phyloP scores from a whole-genome alignment of 2,888 invertebrate species.

The Protophormia terraenovae region DNA sequence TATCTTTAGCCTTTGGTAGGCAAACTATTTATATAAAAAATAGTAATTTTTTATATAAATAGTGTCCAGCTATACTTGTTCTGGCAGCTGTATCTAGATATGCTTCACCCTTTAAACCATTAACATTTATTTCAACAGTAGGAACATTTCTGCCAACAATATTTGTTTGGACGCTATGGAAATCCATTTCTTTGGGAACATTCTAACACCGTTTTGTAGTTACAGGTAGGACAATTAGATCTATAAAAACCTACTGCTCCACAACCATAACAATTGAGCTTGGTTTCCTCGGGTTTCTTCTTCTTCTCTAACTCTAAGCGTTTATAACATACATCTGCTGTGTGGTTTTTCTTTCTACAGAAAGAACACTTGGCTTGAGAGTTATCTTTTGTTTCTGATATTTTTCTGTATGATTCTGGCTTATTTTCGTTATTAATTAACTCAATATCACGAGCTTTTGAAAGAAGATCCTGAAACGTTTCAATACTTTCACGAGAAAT shows the following conservation, averaged over 20 bases:
- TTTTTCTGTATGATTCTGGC: not conserved
- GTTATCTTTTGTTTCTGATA: not conserved
- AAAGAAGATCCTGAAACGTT: conserved; percentile 14
- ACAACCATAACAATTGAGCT: conserved; percentile 41
- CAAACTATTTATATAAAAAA: conserved; percentile 46
- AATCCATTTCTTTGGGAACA: conserved; percentile 22
- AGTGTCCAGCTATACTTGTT: conserved; percentile 65
- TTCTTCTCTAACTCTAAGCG: conserved; percentile 7
- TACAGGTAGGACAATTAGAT: conserved; percentile 46
- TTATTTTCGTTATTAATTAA: not conserved
- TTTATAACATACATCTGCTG: conserved; percentile 36
- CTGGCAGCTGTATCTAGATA: conserved; percentile 64
- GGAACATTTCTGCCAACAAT: conserved; percentile 59
- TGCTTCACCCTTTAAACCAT: conserved; percentile 48
- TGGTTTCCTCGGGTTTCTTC: conserved; percentile 2
- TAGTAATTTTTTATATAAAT: too few relatives aligned
- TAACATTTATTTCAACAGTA: conserved; percentile 51
- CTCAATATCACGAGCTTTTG: conserved; percentile 22
- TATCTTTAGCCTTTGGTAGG: conserved; percentile 35
- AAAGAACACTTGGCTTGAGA: not conserved
- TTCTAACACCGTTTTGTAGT: conserved; percentile 4
- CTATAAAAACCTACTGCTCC: conserved; percentile 25
- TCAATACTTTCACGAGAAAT: not conserved
- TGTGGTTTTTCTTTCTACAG: conserved; percentile 28
- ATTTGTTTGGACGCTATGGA: conserved; percentile 23